Evolutionary conservation across 1,140 invertebrate genomes (phyloP), one percentile per base, ranked within the genome.

Genomic region (Dermatophagoides farinae): DNA sequence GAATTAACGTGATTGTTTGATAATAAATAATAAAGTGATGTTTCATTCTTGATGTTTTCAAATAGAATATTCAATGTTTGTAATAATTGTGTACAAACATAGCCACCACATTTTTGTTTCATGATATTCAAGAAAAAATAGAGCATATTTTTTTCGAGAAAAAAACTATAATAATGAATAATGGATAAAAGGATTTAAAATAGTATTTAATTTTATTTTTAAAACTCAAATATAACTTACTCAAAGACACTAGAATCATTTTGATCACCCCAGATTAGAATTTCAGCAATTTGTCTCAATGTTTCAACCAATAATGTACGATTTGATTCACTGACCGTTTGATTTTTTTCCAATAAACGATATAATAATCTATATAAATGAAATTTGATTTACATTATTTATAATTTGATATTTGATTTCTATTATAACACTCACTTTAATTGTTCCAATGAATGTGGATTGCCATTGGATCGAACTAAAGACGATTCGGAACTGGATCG

Each of bases 1-100:
- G 87, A 91, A 74, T 99, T 99, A 20, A 99, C 91, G 77, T 98
- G 92, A 75, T 99, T 99, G 74, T 99, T 99, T 68, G 92, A 97
- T 18, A 99, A 76, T 59, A 99, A 76, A 76, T 97, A 99, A 84
- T 98, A 98, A 55, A 98, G 74, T 50, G 92, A 97, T 39, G 93
- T 98, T 76, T 97, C 92, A 76, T 96, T 93, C 58, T 89, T 77
- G 66, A 98, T 98, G 72, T 98, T 99, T 76, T 98, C 93, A 80
- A 99, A 98, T 44, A 99, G 74, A 71, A 99, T 99, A 75, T 98
- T 98, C 5, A 99, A 76, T 14, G 93, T 97, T 74, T 99, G 95
- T 18, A 99, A 76, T 46, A 98, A 75, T 71, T 99, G 95, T 52
- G 97, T 90, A 78, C 92, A 97, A 6, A 98, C 92, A 75, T 85